phyloP scores from a whole-genome alignment of 2,888 invertebrate genomes.

The Uropetala carovei region DNA sequence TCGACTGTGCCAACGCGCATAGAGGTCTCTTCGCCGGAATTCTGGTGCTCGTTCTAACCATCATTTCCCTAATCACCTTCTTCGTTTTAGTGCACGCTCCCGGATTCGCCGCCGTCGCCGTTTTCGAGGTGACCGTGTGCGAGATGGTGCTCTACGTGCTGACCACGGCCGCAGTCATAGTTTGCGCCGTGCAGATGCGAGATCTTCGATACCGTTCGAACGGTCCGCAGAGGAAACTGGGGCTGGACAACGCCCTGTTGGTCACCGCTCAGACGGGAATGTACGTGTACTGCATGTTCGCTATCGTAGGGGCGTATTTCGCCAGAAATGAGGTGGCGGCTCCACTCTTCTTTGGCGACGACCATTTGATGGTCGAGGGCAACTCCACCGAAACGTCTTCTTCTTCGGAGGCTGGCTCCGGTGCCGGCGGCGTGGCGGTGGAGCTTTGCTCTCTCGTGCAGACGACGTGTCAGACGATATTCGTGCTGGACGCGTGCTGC shows the following conservation, averaged over 20 bases:
- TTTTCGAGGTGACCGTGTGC: slow-evolving; percentile 86
- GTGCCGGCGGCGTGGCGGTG: slow-evolving; percentile 79
- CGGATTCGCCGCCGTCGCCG: slow-evolving; percentile 78
- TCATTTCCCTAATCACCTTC: slow-evolving; percentile 76
- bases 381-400: background rate
- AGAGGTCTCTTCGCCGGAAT: slow-evolving; percentile 77
- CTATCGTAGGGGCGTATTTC: slow-evolving; percentile 87
- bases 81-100: slow-evolving; percentile 75
- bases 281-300: slow-evolving; percentile 91
- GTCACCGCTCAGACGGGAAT: slow-evolving; percentile 93
- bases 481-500: slow-evolving; percentile 78
- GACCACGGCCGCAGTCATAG: slow-evolving; percentile 80
- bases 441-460: slow-evolving; percentile 87
- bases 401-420: background rate
- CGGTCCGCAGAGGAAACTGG: slow-evolving; percentile 70
- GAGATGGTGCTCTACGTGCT: slow-evolving; percentile 85
- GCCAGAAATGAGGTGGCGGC: slow-evolving; percentile 76
- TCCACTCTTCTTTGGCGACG: slow-evolving; percentile 76
- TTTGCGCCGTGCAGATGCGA: slow-evolving; percentile 84
- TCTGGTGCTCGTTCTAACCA: slow-evolving; percentile 74
- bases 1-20: slow-evolving; percentile 91
- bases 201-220: slow-evolving; percentile 81
- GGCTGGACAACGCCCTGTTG: slow-evolving; percentile 87
- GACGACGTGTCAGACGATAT: slow-evolving; percentile 87
- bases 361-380: slow-evolving; percentile 68